Evolutionary conservation across 2,113 vertebrate genomes (phyloP).

Genomic region (Nothocercus julius): DNA sequence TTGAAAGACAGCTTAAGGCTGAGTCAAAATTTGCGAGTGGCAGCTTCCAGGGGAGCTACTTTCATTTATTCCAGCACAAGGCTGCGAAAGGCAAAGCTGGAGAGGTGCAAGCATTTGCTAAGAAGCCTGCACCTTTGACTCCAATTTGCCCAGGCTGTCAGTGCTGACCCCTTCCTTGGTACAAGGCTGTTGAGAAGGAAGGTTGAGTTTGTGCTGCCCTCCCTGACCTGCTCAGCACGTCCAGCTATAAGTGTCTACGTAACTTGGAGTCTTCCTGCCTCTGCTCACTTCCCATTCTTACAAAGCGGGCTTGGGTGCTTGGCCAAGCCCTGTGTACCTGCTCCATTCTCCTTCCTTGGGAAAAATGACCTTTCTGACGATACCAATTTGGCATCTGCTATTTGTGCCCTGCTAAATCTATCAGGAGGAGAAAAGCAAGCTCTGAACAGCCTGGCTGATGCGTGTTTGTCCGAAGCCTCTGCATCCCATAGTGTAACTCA

Average conservation of each 20-base stretch:
- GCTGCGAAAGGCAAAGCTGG: not conserved
- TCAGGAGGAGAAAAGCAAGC: not conserved
- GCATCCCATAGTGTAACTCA: rapidly evolving
- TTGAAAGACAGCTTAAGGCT: conserved; percentile 11
- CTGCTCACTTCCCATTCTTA: not conserved
- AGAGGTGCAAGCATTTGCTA: not conserved
- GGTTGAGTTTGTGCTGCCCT: not conserved
- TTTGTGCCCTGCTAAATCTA: not conserved
- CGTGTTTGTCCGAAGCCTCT: not conserved
- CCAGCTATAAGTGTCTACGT: not conserved
- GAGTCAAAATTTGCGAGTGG: not conserved
- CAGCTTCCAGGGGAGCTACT: not conserved
- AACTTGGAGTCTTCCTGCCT: not conserved
- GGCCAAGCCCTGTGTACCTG: not conserved
- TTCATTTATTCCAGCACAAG: not conserved
- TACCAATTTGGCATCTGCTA: not conserved
- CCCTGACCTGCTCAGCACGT: not conserved
- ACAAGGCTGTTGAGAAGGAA: not conserved
- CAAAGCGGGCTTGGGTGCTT: rapidly evolving
- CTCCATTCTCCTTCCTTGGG: not conserved
- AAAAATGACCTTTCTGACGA: not conserved
- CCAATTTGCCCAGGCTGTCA: not conserved
- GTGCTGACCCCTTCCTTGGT: not conserved
- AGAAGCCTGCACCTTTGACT: not conserved
- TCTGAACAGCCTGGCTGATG: not conserved